Evolutionary conservation across 2,888 invertebrate species (phyloP).

Genomic region (Philhelius pedissequus): DNA sequence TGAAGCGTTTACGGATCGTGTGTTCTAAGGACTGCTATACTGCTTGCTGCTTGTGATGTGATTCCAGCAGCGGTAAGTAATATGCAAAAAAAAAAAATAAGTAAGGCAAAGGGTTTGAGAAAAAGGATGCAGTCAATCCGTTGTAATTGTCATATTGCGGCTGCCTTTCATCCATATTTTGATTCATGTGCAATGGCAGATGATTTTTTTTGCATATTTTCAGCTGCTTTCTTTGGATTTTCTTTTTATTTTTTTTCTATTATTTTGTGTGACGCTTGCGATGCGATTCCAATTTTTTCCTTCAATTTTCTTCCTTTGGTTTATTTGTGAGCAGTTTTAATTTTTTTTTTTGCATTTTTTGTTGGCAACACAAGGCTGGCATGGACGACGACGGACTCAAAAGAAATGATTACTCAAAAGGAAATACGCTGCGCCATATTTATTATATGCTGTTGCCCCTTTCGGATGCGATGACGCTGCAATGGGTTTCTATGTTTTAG

Average conservation of each 20-base stretch:
- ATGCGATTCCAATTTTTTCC: conserved; percentile 6
- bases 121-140: conserved; percentile 57
- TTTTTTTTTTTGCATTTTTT: background rate
- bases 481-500: conserved; percentile 33
- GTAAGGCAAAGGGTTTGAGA: background rate
- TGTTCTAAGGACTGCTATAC: conserved; percentile 17
- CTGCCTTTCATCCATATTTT: conserved; percentile 61
- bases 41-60: conserved; percentile 11
- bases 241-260: background rate
- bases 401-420: conserved; percentile 68
- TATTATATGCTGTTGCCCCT: conserved; percentile 6
- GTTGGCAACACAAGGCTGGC: conserved; percentile 45
- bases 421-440: conserved; percentile 56
- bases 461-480: conserved; percentile 43
- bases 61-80: background rate
- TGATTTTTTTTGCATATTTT: conserved; percentile 19
- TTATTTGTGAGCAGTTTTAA: background rate
- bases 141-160: conserved; percentile 67
- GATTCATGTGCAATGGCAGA: conserved; percentile 59
- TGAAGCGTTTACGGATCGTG: conserved; percentile 57
- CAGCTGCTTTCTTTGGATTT: conserved; percentile 14
- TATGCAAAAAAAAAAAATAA: background rate
- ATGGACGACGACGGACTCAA: conserved; percentile 57
- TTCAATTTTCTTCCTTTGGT: background rate
- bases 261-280: conserved; percentile 30